Evolutionary conservation across 2,888 invertebrate species (phyloP), one percentile per base, ranked within the genome.

Genomic region (Ligdia adustata): DNA sequence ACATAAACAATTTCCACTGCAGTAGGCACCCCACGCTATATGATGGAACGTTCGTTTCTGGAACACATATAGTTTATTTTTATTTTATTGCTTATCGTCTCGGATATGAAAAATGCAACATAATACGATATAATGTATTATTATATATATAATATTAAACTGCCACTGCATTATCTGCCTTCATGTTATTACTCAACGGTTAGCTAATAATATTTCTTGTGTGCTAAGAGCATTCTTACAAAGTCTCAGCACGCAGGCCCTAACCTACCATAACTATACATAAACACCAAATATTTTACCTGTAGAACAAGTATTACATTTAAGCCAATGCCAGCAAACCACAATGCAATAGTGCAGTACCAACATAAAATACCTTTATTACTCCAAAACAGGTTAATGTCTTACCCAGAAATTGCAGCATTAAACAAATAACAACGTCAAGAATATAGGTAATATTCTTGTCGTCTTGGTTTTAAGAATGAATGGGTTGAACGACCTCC

Each of bases 31-130:
- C 70, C 66, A 68, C 71, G 70, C 70, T 22, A 45, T 51, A 67
- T 76, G 75, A 73, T 75, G 72, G 72, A 76, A 69, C 51, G 57
- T 20, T 54, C 62, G 55, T 50, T 69, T 72, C 71, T 74, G 71
- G 70, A 75, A 61, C 59, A 9, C n/a, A 11, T 7, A 9, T 31
- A 29, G n/a, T 16, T 4, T 11, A 13, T 27, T 18, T 12, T 4
- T 16, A n/a, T n/a, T n/a, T n/a, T n/a, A n/a, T n/a, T n/a, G n/a
- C n/a, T n/a, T n/a, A n/a, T n/a, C n/a, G n/a, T n/a, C n/a, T n/a
- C n/a, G n/a, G n/a, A n/a, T n/a, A n/a, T n/a, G n/a, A n/a, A n/a
- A n/a, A n/a, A n/a, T n/a, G n/a, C n/a, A n/a, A n/a, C n/a, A n/a
- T n/a, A n/a, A n/a, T n/a, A n/a, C n/a, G n/a, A n/a, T n/a, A n/a